These are phyloP conservation scores for Frieseomelitta varia DNA, from an alignment of 1,140 invertebrate species.

Conservation along the genomic window DNA sequence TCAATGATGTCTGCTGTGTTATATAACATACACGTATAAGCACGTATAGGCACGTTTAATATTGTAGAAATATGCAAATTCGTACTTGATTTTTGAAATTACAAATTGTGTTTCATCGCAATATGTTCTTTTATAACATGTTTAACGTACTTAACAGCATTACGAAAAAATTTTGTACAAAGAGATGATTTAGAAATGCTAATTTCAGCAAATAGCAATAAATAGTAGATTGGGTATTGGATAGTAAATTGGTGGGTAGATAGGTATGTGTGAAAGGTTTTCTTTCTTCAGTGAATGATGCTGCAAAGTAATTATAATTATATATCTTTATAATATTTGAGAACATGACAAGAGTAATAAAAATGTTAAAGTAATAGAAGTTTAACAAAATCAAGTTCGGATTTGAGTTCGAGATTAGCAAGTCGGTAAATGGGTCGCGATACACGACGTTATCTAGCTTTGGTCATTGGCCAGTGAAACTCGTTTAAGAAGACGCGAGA, in stretches of 20 bases:
- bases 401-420: conserved; percentile 61
- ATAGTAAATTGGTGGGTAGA: not conserved
- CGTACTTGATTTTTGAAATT: not conserved
- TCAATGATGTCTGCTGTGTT: not conserved
- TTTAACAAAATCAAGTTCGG: conserved; percentile 55
- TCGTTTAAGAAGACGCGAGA: conserved; percentile 42
- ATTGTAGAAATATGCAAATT: not conserved
- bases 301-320: not conserved
- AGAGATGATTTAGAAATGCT: not conserved
- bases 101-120: not conserved
- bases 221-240: not conserved
- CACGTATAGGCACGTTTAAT: not conserved
- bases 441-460: conserved; percentile 59
- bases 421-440: conserved; percentile 61
- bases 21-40: not conserved
- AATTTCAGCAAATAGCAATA: not conserved
- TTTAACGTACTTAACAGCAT: not conserved
- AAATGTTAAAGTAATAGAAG: conserved; percentile 5
- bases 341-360: not conserved
- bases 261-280: not conserved
- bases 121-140: not conserved
- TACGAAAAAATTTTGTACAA: not conserved
- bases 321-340: not conserved
- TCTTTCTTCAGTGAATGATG: not conserved
- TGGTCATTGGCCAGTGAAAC: conserved; percentile 63